Evolutionary conservation across 2,888 invertebrate species (phyloP), one percentile per base, ranked within the genome.

Genomic region (Stomorhina lunata): DNA sequence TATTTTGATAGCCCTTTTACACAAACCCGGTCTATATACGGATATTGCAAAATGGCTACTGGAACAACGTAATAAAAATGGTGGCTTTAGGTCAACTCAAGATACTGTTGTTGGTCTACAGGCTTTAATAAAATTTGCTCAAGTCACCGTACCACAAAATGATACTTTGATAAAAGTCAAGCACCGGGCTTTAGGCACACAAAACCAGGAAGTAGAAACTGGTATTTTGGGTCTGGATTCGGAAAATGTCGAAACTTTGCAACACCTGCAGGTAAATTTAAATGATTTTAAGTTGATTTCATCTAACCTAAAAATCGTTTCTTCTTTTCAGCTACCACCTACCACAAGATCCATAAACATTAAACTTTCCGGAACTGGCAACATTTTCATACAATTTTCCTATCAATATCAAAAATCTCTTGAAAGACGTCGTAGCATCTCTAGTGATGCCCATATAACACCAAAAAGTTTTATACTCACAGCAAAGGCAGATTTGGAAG

Each of bases 61-160:
- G 4, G 92, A 93, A 4, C 94, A 95, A 86, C 90, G 94, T 40
- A 93, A 93, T 69, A 89, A 93, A 0, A 90, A 92, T 1, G 95
- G 95, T 4, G 95, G 95, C 1, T 95, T 95, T 85, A 90, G 93
- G 0, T 94, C 95, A 0, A 95, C 95, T 0, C 95, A 94, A 92
- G 95, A 95, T 86, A 95, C 95, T 0, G 94, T 95, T 7, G 92
- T 95, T 48, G 95, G 94, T 25, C 91, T 95, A 75, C 92, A 93
- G 86, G 95, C 95, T 0, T 88, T 95, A 43, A 93, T 94, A 20
- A 93, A 93, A 86, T 91, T 95, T 80, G 93, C 93, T 1, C 92
- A 92, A 76, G 92, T n/a, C n/a, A n/a, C n/a, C n/a, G n/a, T n/a
- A n/a, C n/a, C n/a, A n/a, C 25, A 25, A 17, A 43, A 57, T n/a